Conservation (phyloP, 2,113 vertebrate genomes). For the Pseudorectes ferrugineus region DNA sequence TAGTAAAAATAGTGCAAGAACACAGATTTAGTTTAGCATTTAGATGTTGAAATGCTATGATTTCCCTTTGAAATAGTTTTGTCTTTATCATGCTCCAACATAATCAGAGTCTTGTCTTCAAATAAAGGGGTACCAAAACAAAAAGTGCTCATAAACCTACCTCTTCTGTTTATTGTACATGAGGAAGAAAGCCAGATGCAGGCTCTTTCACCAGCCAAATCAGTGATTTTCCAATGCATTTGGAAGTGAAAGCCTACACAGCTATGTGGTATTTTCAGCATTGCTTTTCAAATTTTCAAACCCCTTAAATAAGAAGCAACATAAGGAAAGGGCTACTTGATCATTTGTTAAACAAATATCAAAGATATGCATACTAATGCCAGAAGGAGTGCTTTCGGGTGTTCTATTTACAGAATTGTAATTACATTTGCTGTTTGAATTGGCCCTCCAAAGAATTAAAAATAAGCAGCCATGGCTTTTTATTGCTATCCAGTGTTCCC, state of each 20-base stretch:
- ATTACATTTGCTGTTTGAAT: conserved; percentile 71
- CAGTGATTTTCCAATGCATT: background rate
- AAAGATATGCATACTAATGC: conserved; percentile 42
- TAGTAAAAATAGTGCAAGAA: background rate
- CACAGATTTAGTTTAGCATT: background rate
- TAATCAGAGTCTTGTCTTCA: background rate
- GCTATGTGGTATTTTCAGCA: background rate
- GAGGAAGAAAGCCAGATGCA: background rate
- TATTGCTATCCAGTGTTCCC: conserved; percentile 50
- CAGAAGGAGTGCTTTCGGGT: conserved; percentile 62
- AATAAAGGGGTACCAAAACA: background rate
- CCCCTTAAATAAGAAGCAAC: conserved; percentile 41
- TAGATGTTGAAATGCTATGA: background rate
- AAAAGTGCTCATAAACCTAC: background rate
- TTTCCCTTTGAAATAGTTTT: background rate
- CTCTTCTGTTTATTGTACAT: background rate
- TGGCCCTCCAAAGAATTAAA: conserved; percentile 67
- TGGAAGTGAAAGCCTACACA: background rate
- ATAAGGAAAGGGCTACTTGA: conserved; percentile 30
- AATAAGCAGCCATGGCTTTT: conserved; percentile 39
- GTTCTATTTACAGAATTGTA: conserved; percentile 67
- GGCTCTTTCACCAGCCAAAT: background rate
- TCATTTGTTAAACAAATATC: conserved; percentile 67
- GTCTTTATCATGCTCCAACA: background rate
- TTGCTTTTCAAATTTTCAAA: conserved; percentile 2